A percentile compares a stretch with the other conserved stretches of the same genome.
These are phyloP conservation scores for Hucho hucho DNA, from an alignment of 2,113 vertebrate genomes.

Conservation along the genomic window DNA sequence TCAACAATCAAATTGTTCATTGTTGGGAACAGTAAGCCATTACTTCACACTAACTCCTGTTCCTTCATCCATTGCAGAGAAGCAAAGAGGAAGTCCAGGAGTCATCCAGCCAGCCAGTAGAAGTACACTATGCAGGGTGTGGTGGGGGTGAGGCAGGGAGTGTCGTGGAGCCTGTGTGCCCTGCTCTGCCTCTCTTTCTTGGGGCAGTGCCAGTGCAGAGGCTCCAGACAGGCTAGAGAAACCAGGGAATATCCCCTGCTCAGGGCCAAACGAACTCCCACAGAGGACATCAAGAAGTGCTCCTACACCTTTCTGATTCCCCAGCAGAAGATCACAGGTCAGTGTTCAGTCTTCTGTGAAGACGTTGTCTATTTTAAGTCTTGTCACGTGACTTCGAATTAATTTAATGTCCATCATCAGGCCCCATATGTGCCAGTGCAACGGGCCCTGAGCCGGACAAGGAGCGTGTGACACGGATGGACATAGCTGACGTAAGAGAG, in stretches of 20 bases:
- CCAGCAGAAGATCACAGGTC: constrained; percentile 89
- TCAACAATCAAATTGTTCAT: no score
- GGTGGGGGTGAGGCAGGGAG: constrained; percentile 73
- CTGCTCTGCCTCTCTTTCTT: constrained; percentile 78
- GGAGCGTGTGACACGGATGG: constrained; percentile 92
- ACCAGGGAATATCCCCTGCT: constrained; percentile 42
- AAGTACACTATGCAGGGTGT: background rate
- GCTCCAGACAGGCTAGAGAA: constrained; percentile 55
- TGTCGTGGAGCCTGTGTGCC: constrained; percentile 78
- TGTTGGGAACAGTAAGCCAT: no score
- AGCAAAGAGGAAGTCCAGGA: constrained; percentile 33
- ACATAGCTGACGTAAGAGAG: constrained; percentile 91
- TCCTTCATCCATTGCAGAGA: constrained; percentile 15
- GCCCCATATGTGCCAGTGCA: constrained; percentile 92
- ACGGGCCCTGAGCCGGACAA: constrained; percentile 81
- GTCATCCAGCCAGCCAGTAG: constrained; percentile 35
- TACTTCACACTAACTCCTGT: no score
- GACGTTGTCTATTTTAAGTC: background rate
- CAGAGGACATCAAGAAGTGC: constrained; percentile 84
- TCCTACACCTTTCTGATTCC: constrained; percentile 95
- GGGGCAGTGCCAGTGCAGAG: constrained; percentile 55
- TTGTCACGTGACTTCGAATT: background rate
- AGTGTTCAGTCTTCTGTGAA: background rate
- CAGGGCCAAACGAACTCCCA: constrained; percentile 67
- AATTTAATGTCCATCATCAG: constrained; percentile 55